Conservation (phyloP, 2,888 invertebrate genomes). For the Himalopsyche tibetana region DNA sequence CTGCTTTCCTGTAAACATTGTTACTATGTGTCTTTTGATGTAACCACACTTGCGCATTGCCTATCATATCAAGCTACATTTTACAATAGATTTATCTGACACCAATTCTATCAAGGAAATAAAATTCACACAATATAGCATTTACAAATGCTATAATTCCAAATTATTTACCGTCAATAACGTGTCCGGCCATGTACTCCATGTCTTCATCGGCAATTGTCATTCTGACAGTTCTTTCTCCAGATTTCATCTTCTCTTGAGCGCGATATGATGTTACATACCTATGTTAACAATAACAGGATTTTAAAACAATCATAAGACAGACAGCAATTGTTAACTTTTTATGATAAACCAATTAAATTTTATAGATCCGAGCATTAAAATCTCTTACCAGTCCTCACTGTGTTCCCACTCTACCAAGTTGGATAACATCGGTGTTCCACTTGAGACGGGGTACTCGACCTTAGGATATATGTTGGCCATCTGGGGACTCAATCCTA, state of each 20-base stretch:
- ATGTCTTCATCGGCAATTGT: constrained; percentile 81
- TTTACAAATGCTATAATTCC: no score
- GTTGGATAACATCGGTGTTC: constrained; percentile 90
- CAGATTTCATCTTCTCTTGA: constrained; percentile 82
- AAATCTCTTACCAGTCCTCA: constrained; percentile 79
- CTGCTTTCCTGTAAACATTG: no score
- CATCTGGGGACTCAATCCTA: constrained; percentile 85
- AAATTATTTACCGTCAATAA: constrained; percentile 84
- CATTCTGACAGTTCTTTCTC: constrained; percentile 80
- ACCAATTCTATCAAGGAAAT: no score
- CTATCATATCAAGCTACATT: no score
- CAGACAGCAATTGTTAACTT: neutral
- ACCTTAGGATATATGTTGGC: constrained; percentile 86
- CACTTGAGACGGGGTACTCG: constrained; percentile 88
- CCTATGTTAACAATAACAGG: constrained; percentile 68
- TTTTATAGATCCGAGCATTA: neutral
- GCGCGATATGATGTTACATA: constrained; percentile 83
- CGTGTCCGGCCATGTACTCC: constrained; percentile 86
- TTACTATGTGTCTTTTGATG: no score
- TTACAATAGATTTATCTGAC: no score
- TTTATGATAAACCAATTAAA: neutral
- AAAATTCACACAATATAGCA: no score
- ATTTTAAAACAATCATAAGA: neutral
- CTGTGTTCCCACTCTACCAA: constrained; percentile 93
- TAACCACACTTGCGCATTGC: no score